Conservation (phyloP, 2,797 vertebrate species). For the Hafferia zeledoni region DNA sequence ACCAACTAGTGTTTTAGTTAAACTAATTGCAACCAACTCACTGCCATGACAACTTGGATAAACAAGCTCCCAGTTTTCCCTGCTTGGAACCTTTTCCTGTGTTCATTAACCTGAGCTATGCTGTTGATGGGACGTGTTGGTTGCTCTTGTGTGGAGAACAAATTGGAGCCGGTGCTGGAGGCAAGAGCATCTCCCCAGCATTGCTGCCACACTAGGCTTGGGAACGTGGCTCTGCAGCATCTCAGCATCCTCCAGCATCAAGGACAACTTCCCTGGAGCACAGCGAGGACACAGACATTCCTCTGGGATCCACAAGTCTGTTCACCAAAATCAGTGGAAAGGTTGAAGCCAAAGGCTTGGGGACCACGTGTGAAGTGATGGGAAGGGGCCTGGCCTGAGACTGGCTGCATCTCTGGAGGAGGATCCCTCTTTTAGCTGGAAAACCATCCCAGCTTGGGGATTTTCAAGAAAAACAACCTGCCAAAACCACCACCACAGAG, state of each 20-base stretch:
- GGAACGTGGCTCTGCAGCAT: background rate
- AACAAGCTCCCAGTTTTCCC: background rate
- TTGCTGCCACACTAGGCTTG: background rate
- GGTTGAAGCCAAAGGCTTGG: background rate
- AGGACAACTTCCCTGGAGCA: background rate
- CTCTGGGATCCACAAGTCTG: background rate
- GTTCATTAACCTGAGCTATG: background rate
- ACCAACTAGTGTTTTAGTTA: background rate
- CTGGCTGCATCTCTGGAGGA: background rate
- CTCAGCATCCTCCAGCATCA: rapidly evolving
- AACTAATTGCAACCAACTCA: background rate
- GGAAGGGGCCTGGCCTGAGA: background rate
- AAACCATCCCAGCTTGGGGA: background rate
- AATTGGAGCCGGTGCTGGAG: rapidly evolving
- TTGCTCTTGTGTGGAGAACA: background rate
- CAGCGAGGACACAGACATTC: background rate
- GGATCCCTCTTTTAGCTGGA: background rate
- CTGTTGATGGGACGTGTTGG: background rate
- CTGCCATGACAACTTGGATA: background rate
- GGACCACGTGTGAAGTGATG: background rate
- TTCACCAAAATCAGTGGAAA: rapidly evolving
- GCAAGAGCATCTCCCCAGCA: background rate
- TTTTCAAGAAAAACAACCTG: background rate
- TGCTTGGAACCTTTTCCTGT: background rate
- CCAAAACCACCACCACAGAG: background rate